These are phyloP conservation scores for Oceanodroma tethys DNA, from an alignment of 2,113 vertebrate genomes.

Conservation along the genomic window DNA sequence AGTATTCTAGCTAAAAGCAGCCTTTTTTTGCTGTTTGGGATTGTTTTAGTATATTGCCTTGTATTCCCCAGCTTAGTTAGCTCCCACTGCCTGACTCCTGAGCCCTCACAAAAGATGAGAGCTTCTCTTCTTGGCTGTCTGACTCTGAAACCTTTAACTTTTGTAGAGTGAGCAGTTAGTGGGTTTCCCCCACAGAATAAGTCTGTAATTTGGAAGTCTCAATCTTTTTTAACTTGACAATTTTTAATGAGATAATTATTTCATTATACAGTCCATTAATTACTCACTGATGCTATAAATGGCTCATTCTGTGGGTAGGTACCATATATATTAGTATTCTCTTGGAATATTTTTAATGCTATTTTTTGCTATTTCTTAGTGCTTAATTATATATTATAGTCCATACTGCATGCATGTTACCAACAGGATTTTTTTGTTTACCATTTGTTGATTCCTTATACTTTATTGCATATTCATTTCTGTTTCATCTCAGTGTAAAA, in stretches of 20 bases:
- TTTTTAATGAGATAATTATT: constrained; percentile 3
- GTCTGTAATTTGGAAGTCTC: background rate
- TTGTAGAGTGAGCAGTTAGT: background rate
- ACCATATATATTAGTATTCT: background rate
- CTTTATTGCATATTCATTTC: background rate
- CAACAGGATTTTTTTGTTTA: background rate
- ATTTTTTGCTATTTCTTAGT: background rate
- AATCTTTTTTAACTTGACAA: background rate
- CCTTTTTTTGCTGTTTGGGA: background rate
- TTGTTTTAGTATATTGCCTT: background rate
- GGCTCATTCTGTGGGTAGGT: background rate
- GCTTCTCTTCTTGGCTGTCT: background rate
- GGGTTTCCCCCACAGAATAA: background rate
- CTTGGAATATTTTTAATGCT: background rate
- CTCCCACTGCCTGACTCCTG: background rate
- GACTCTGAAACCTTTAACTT: background rate
- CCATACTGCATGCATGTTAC: background rate
- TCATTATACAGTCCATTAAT: background rate
- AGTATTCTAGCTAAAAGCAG: background rate
- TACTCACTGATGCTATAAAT: constrained; percentile 6
- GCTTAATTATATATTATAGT: background rate
- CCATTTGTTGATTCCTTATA: background rate
- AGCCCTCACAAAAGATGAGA: background rate
- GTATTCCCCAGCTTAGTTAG: background rate
- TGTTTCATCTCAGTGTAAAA: background rate